phyloP scores from a whole-genome alignment of 2,888 invertebrate species.

The Agrilus mali region DNA sequence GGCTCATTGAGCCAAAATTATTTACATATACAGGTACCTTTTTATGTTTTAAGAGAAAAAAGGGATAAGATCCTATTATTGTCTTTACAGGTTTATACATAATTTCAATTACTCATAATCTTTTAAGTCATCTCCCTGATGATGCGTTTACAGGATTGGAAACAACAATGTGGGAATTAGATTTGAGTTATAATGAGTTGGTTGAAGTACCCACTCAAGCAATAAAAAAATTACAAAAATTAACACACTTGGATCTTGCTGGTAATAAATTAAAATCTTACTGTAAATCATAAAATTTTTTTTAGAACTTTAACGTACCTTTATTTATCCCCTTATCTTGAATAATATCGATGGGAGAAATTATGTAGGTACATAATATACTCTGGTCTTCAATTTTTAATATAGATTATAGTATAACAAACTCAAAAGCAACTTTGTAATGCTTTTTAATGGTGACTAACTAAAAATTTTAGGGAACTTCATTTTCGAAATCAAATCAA shows the following conservation, averaged over 20 bases:
- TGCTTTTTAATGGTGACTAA: neutral
- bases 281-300: too few species aligned
- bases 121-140: conserved; percentile 65
- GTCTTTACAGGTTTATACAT: conserved; percentile 59
- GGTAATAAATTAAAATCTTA: conserved; percentile 27
- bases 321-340: too few species aligned
- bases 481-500: conserved; percentile 66
- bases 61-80: neutral
- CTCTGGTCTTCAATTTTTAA: too few species aligned
- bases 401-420: too few species aligned
- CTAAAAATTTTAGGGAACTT: conserved; percentile 40
- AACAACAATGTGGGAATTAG: conserved; percentile 75
- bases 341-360: too few species aligned
- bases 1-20: conserved; percentile 68
- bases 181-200: conserved; percentile 64
- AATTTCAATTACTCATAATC: conserved; percentile 71
- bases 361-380: too few species aligned
- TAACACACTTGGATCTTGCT: conserved; percentile 55
- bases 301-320: neutral
- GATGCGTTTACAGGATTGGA: conserved; percentile 80
- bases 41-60: conserved; percentile 1
- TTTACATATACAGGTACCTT: conserved; percentile 66
- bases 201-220: conserved; percentile 68
- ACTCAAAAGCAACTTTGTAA: too few species aligned
- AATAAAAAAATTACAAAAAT: conserved; percentile 66